A percentile compares a stretch with the other conserved stretches of the same genome.
phyloP scores from a whole-genome alignment of 2,888 invertebrate species.

The Ophion obscuratus region DNA sequence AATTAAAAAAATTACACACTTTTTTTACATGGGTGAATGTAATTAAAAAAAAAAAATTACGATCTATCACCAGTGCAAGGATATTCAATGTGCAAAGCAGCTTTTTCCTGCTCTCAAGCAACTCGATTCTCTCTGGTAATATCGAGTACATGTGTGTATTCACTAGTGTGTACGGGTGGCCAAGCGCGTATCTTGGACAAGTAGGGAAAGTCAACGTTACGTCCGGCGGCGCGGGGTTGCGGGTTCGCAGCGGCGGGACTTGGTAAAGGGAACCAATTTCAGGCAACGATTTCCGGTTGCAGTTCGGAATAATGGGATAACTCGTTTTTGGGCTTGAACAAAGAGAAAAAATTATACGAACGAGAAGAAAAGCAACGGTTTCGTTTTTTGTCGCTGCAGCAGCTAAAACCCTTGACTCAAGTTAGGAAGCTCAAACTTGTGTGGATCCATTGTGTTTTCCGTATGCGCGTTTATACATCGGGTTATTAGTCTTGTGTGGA shows the following conservation, averaged over 20 bases:
- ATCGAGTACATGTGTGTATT: slow-evolving; percentile 2
- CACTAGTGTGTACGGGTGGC: slow-evolving; percentile 38
- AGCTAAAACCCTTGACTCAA: slow-evolving; percentile 84
- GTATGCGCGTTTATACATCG: slow-evolving; percentile 51
- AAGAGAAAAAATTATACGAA: slow-evolving; percentile 60
- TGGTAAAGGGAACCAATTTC: neutral
- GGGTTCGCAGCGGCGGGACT: slow-evolving; percentile 18
- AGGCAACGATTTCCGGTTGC: neutral
- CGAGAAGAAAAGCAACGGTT: slow-evolving; percentile 53
- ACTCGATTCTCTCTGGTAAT: neutral
- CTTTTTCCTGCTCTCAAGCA: slow-evolving; percentile 73
- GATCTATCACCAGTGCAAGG: slow-evolving; percentile 11
- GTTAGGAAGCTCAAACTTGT: slow-evolving; percentile 81
- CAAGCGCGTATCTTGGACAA: slow-evolving; percentile 13
- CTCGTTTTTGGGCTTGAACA: slow-evolving; percentile 16
- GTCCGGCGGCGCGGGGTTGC: slow-evolving; percentile 10
- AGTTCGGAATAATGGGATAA: slow-evolving; percentile 55
- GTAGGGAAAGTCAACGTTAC: slow-evolving; percentile 22
- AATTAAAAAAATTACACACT: neutral
- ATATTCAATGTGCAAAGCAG: slow-evolving; percentile 73
- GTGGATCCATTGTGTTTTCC: slow-evolving; percentile 70
- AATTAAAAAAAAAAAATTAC: slow-evolving; percentile 1
- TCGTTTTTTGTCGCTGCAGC: slow-evolving; percentile 73
- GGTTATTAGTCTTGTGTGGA: slow-evolving; percentile 45
- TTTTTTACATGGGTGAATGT: neutral